These are phyloP conservation scores for Trididemnum miniatum DNA, from an alignment of 23 tunicate species.

Conservation along the genomic window DNA sequence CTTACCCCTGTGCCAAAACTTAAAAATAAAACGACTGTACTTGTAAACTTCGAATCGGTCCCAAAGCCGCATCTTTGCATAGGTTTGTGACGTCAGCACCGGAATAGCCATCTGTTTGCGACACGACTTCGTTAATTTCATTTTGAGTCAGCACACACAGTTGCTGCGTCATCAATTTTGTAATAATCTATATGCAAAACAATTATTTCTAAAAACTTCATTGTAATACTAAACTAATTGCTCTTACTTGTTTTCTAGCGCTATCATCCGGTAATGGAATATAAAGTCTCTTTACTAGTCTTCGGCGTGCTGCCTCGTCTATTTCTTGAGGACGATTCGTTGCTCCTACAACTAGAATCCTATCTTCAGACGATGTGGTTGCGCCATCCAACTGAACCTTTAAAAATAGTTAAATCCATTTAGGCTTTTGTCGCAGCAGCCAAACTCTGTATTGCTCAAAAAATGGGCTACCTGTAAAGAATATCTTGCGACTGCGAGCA, in stretches of 20 bases:
- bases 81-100: constrained; percentile 97
- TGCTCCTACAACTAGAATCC: constrained; percentile 95
- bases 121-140: constrained; percentile 50
- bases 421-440: no score
- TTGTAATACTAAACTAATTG: no score
- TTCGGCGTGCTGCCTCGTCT: constrained; percentile 97
- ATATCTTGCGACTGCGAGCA: no score
- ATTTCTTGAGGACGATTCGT: constrained; percentile 98
- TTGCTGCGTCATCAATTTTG: constrained; percentile 65
- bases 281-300: constrained; percentile 87
- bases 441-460: no score
- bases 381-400: constrained; percentile 96
- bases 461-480: no score
- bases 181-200: no score
- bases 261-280: constrained; percentile 85
- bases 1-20: no score
- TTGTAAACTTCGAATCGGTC: constrained; percentile 90
- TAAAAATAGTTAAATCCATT: no score
- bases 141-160: constrained; percentile 24
- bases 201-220: no score
- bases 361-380: constrained; percentile 88
- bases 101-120: constrained; percentile 82
- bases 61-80: constrained; percentile 96
- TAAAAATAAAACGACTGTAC: no score
- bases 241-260: constrained; percentile 91